Base-by-base conservation (phyloP, 2,797 vertebrate species). In the Emys orbicularis region DNA sequence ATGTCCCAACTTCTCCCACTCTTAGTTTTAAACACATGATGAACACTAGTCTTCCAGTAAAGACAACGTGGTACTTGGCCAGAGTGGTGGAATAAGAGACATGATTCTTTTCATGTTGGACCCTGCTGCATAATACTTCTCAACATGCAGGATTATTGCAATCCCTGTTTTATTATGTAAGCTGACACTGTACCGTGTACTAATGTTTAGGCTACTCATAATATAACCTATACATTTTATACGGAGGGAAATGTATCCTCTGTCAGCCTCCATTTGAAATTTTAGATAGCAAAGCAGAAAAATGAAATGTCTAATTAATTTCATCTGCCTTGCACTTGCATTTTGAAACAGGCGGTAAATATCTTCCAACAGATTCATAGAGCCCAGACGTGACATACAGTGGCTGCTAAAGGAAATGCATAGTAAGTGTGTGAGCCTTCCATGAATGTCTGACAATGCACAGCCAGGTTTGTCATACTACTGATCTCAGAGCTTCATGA, bases 41-140 rank as follows among this genome's bases (percentile, higher is more conserved):
- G 94, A 96, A 96, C 87, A 95, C 72, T 31, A 95, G 92, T 97
- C 97, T 97, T 97, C 95, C 95, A 96, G 82, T 94, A 95, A 96
- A 96, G 94, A 89, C 89, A 95, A 94, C 87, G 96, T 90, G 90
- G 41, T 96, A 96, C 95, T 97, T 97, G 94, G 96, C 96, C 92
- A 87, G 94, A 92, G 90, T 81, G 74, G 83, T 82, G 84, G 93
- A 94, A 92, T 92, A 96, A 94, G 92, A 94, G 89, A 96, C 88
- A 95, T 57, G 90, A 97, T 91, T 95, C 87, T 94, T 94, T 96
- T 97, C 90, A 92, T 91, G 84, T 88, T 87, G 90, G 91, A 95
- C 95, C 84, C 91, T 97, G 5, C 68, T 96, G 93, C 91, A 94
- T 91, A 96, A 92, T 81, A 83, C 93, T 96, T 95, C 81, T 95